Evolutionary conservation across 2,888 invertebrate species (phyloP).

Genomic region (Cryptus viduatorius): DNA sequence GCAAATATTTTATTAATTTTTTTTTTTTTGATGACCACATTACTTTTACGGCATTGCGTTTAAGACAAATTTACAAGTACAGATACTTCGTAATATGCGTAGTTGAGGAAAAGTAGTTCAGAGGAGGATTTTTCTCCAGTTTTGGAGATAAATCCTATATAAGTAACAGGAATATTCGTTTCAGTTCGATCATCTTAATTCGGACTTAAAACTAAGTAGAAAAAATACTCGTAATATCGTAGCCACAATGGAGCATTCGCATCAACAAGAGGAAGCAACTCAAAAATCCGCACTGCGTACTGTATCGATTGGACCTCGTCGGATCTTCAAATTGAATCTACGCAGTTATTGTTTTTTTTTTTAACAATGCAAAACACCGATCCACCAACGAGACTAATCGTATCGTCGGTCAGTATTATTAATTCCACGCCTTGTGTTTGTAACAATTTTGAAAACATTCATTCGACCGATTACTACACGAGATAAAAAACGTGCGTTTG

Average conservation of each 20-base stretch:
- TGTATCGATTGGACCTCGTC: neutral
- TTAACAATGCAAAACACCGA: constrained; percentile 53
- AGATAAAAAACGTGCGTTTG: constrained; percentile 8
- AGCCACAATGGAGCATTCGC: constrained; percentile 55
- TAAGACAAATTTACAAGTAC: constrained; percentile 66
- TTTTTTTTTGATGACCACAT: constrained; percentile 50
- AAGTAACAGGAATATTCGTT: constrained; percentile 66
- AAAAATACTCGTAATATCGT: constrained; percentile 72
- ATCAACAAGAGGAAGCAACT: constrained; percentile 36
- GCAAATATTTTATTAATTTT: constrained; percentile 61
- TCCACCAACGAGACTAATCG: constrained; percentile 40
- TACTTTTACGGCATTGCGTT: constrained; percentile 44
- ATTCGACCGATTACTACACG: neutral
- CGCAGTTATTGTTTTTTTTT: constrained; percentile 19
- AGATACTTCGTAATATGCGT: constrained; percentile 36
- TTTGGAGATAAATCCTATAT: constrained; percentile 43
- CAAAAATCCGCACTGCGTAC: constrained; percentile 2
- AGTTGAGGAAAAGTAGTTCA: no score
- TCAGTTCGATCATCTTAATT: constrained; percentile 66
- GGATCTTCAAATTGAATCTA: constrained; percentile 21
- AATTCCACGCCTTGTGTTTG: constrained; percentile 43
- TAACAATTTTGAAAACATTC: constrained; percentile 55
- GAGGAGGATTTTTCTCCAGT: no score
- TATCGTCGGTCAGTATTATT: constrained; percentile 40
- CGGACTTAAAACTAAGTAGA: constrained; percentile 75